These are phyloP conservation scores for Dorcus parallelipipedus DNA, from an alignment of 2,888 invertebrate species.

Conservation along the genomic window DNA sequence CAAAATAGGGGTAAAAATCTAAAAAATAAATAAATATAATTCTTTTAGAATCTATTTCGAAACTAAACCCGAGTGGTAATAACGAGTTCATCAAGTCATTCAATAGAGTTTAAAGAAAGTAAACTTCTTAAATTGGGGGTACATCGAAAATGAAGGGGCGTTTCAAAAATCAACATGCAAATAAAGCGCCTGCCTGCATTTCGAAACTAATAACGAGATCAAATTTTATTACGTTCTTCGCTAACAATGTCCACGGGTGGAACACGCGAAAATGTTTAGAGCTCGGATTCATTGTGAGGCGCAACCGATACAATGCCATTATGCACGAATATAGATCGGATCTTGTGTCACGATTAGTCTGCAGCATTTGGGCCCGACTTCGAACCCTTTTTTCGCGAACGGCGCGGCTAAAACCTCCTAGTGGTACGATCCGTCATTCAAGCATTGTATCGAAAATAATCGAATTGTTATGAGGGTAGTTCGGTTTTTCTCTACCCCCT, in stretches of 20 bases:
- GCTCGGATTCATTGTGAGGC: constrained; percentile 32
- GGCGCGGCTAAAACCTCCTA: neutral
- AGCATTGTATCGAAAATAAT: constrained; percentile 31
- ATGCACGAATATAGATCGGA: constrained; percentile 32
- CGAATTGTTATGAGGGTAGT: constrained; percentile 24
- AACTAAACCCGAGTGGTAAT: too few species aligned
- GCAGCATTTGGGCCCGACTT: constrained; percentile 12
- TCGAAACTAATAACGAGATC: too few species aligned
- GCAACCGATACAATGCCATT: constrained; percentile 37
- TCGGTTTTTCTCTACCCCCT: constrained; percentile 11
- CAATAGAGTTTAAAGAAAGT: too few species aligned
- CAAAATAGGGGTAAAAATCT: too few species aligned
- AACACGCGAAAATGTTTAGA: constrained; percentile 39
- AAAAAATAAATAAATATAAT: too few species aligned
- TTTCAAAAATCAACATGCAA: too few species aligned
- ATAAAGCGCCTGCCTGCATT: too few species aligned
- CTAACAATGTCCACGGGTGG: constrained; percentile 27
- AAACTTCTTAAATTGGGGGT: too few species aligned
- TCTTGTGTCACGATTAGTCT: constrained; percentile 20
- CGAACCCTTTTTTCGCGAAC: neutral
- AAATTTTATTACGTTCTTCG: neutral
- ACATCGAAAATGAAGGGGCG: too few species aligned
- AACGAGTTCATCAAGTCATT: too few species aligned
- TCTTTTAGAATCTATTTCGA: too few species aligned
- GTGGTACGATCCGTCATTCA: constrained; percentile 11